Evolutionary conservation across 2,113 vertebrate genomes (phyloP).

Genomic region (Bos indicus): DNA sequence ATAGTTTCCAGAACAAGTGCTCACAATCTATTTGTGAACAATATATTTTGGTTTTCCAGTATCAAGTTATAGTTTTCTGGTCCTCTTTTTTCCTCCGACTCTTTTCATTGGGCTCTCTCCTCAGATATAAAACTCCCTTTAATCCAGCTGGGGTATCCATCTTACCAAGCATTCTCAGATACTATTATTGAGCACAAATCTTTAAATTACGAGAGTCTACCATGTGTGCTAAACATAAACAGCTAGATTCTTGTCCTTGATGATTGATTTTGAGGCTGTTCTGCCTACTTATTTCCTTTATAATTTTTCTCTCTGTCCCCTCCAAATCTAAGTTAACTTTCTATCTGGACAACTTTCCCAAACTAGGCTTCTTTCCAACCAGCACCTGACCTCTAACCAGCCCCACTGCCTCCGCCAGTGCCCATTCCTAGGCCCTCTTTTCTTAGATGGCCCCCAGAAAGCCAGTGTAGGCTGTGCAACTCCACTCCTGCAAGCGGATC

Average conservation of each 20-base stretch:
- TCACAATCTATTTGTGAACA: background rate
- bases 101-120: background rate
- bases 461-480: accelerated
- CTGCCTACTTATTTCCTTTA: background rate
- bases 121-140: background rate
- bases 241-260: background rate
- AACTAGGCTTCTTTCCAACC: background rate
- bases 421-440: background rate
- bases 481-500: background rate
- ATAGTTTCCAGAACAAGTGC: background rate
- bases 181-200: background rate
- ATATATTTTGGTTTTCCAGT: background rate
- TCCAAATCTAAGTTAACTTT: background rate
- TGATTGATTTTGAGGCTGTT: background rate
- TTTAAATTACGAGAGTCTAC: background rate
- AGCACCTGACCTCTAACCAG: no score
- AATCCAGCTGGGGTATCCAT: background rate
- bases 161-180: background rate
- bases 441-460: slow-evolving; percentile 13
- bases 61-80: background rate
- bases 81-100: background rate
- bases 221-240: background rate
- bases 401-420: background rate
- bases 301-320: background rate
- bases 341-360: background rate